Percentiles rank a stretch among this genome's conserved stretches.
Conservation (phyloP, 2,888 invertebrate genomes). For the Eupithecia vulgata region DNA sequence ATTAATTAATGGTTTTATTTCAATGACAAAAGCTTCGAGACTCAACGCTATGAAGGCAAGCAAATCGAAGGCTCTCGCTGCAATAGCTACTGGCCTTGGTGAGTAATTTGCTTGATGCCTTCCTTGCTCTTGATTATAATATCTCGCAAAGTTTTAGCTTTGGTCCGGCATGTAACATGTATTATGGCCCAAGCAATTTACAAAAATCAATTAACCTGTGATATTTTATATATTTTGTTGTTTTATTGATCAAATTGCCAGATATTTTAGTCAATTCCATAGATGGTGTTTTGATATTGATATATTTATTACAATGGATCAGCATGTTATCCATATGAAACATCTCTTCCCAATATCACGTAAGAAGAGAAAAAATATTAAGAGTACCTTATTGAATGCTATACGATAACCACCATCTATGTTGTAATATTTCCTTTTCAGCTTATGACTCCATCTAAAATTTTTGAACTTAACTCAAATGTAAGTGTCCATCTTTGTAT, state of each 20-base stretch:
- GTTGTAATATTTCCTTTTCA: constrained; percentile 65
- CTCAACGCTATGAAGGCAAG: constrained; percentile 87
- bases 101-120: constrained; percentile 82
- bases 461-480: constrained; percentile 5
- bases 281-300: constrained; percentile 62
- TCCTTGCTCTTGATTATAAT: constrained; percentile 26
- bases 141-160: constrained; percentile 45
- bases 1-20: constrained; percentile 85
- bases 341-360: background rate
- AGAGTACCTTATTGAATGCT: background rate
- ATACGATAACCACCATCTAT: constrained; percentile 62
- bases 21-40: constrained; percentile 87
- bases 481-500: background rate
- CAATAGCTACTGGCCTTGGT: constrained; percentile 96
- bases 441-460: constrained; percentile 50
- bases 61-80: constrained; percentile 94
- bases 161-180: background rate
- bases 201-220: constrained; percentile 21
- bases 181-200: background rate
- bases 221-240: background rate
- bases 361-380: constrained; percentile 16
- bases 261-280: constrained; percentile 62
- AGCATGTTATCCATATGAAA: background rate
- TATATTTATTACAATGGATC: background rate
- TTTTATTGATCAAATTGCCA: constrained; percentile 51